phyloP scores from a whole-genome alignment of 1,140 invertebrate species.

The Reticulitermes speratus region DNA sequence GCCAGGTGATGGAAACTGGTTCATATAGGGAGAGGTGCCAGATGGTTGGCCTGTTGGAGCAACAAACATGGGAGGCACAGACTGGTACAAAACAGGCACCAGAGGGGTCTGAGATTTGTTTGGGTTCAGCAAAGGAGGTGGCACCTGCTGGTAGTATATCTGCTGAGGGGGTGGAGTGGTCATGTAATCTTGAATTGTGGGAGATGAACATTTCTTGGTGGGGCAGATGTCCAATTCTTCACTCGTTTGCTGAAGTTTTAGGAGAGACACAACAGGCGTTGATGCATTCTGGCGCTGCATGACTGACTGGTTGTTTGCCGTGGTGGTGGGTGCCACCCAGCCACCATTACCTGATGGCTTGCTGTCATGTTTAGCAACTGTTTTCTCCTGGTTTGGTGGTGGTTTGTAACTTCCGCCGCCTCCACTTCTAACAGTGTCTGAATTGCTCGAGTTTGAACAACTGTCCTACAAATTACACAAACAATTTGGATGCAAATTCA shows the following conservation, averaged over 20 bases:
- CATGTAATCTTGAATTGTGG: not conserved
- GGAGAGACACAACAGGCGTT: not conserved
- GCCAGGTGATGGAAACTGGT: not conserved
- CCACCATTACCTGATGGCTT: not conserved
- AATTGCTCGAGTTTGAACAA: conserved; percentile 10
- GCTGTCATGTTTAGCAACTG: not conserved
- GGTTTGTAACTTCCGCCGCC: not conserved
- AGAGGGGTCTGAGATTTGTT: not conserved
- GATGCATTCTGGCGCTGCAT: not conserved
- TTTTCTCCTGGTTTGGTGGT: not conserved
- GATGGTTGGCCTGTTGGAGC: not conserved
- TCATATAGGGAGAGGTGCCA: not conserved
- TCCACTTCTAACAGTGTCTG: conserved; percentile 14
- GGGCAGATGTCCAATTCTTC: not conserved
- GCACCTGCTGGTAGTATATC: not conserved
- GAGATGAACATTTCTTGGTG: not conserved
- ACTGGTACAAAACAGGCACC: not conserved
- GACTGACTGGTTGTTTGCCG: not conserved
- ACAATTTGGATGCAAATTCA: not conserved
- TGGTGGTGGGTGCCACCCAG: not conserved
- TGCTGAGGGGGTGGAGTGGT: not conserved
- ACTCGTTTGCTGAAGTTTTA: not conserved
- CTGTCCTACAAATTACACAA: conserved; percentile 6
- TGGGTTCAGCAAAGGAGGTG: not conserved
- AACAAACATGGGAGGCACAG: not conserved